Base-by-base conservation (phyloP, 2,888 invertebrate species). In the Cephus runcator region DNA sequence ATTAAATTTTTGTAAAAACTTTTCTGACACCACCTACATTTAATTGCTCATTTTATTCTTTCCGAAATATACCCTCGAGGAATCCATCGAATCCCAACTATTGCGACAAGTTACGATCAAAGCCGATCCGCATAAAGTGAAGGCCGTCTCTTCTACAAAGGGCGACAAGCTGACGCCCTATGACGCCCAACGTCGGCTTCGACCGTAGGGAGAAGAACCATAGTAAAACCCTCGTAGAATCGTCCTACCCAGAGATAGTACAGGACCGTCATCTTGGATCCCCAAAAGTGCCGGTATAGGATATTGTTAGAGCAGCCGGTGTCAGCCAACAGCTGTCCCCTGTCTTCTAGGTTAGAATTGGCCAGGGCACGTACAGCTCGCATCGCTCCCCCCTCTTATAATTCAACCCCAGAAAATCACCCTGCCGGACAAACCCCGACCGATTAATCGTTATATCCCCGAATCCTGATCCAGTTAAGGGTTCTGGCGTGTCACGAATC, bases 241-340 rank as follows among this genome's bases (percentile, higher is more conserved):
- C 23, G 31, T 35, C 73, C n/a, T 69, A 69, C 40, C 78, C 36
- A 75, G 68, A 68, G 34, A 74, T 34, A 74, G 69, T 36, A 76
- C 33, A 73, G 76, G 75, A 33, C 78, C 77, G 80, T 79, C 77
- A 80, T 80, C 80, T 80, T 80, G 80, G 75, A 79, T 68, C 76
- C 77, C 69, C 75, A 15, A 86, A 85, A 88, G 86, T 85, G 87
- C 86, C 83, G 83, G 83, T 79, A 82, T 83, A 40, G 40, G 85
- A 88, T 88, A 87, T 88, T 87, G 87, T 85, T 84, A 81, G 82
- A 86, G 86, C 89, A 89, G 89, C 90, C 90, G 89, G 89, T 88
- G 88, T 85, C 87, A 78, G 85, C 83, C 87, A 87, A 87, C 90
- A 90, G 90, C 90, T 90, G 89, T 83, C 83, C 85, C 79, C 34